Conservation (phyloP, 1,140 invertebrate genomes). For the Drosophila orosa region DNA sequence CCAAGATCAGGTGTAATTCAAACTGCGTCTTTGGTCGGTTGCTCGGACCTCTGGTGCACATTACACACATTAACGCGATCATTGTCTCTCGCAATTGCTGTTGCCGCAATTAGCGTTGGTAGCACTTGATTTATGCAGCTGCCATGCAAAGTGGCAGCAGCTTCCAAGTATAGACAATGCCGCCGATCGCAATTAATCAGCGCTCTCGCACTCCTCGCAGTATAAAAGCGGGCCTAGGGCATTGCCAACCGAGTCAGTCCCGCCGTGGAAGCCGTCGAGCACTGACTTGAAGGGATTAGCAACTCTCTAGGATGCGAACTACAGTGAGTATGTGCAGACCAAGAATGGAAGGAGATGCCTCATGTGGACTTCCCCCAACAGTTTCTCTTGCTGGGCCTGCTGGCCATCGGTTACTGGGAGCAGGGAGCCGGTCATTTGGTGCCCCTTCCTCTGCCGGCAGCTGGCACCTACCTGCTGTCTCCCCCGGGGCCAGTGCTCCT, state of each 20-base stretch:
- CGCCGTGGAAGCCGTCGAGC: constrained; percentile 25
- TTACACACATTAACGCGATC: constrained; percentile 52
- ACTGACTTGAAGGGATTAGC: constrained; percentile 44
- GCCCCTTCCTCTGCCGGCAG: constrained; percentile 35
- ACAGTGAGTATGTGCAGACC: constrained; percentile 29
- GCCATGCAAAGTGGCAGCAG: constrained; percentile 58
- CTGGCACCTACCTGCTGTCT: constrained; percentile 59
- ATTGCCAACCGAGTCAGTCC: constrained; percentile 53
- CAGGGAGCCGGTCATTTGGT: constrained; percentile 34
- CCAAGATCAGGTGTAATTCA: constrained; percentile 44
- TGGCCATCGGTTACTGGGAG: constrained; percentile 31
- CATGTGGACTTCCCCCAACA: constrained; percentile 1
- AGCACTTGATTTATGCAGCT: constrained; percentile 72
- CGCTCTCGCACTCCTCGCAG: constrained; percentile 9
- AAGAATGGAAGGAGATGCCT: too few relatives aligned
- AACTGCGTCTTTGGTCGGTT: constrained; percentile 56
- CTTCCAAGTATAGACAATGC: constrained; percentile 70
- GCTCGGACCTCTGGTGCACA: constrained; percentile 24
- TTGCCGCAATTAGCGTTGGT: constrained; percentile 64
- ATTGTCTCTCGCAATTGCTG: constrained; percentile 53
- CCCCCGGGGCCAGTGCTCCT: constrained; percentile 30
- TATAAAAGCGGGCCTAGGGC: constrained; percentile 67
- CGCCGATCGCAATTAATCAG: constrained; percentile 58
- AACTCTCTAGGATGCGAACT: constrained; percentile 46
- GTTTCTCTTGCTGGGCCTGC: constrained; percentile 43